A percentile compares a stretch with the other conserved stretches of the same genome.
Conservation (phyloP, 2,797 vertebrate species). For the Dermochelys coriacea region DNA sequence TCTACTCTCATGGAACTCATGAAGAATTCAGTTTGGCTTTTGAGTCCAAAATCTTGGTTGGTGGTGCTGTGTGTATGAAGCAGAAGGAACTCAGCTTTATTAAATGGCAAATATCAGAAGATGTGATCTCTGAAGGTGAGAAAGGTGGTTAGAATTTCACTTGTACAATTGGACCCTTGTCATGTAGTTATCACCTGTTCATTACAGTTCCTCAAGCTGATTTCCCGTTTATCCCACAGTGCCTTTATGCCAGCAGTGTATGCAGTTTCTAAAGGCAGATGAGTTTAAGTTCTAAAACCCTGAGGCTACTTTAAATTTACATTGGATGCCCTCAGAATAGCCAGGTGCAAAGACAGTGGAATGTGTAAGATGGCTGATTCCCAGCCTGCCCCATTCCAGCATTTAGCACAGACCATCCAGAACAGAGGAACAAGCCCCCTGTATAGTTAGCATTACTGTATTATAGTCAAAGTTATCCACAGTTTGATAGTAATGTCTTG, state of each 20-base stretch:
- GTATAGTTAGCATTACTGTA: rapidly evolving
- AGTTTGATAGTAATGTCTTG: background rate
- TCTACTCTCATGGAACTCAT: too few species aligned
- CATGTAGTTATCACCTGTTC: rapidly evolving
- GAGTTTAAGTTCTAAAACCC: background rate
- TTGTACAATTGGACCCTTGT: background rate
- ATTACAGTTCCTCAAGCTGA: background rate
- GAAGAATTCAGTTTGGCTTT: background rate
- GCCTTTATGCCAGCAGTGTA: background rate
- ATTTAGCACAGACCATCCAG: background rate
- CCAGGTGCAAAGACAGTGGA: background rate
- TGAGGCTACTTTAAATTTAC: background rate
- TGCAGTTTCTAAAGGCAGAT: background rate
- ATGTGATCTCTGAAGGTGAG: background rate
- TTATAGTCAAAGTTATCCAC: background rate
- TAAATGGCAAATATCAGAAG: background rate
- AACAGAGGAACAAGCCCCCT: background rate
- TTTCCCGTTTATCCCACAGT: background rate
- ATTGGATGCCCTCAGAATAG: background rate
- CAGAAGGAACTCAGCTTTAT: background rate
- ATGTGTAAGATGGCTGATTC: background rate
- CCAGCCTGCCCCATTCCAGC: rapidly evolving
- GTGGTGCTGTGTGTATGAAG: background rate
- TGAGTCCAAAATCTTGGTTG: background rate
- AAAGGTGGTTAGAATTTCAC: rapidly evolving